A percentile compares a stretch with the other conserved stretches of the same genome.
phyloP scores from a whole-genome alignment of 2,797 vertebrate genomes.

The Loris lydekkerianus region DNA sequence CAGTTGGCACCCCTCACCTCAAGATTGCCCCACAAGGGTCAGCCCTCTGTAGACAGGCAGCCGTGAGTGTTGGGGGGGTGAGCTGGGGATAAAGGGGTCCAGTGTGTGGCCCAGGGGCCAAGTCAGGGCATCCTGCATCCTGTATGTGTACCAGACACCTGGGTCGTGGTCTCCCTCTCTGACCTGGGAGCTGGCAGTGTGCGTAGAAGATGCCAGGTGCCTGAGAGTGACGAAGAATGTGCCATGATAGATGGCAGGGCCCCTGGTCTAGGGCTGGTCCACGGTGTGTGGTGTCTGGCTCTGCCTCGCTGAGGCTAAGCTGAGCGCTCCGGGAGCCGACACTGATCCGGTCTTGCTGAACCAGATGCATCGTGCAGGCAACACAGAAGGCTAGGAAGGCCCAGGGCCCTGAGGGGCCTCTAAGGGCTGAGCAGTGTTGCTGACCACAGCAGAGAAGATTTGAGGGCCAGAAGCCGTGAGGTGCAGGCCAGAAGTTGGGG shows the following conservation, averaged over 20 bases:
- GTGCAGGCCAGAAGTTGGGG: background rate
- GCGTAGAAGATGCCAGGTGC: background rate
- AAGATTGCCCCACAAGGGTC: background rate
- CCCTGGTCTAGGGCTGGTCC: background rate
- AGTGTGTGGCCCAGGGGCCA: background rate
- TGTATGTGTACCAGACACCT: background rate
- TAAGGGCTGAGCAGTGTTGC: background rate
- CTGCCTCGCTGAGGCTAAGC: background rate
- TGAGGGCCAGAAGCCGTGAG: background rate
- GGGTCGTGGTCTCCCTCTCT: accelerated
- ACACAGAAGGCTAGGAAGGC: accelerated
- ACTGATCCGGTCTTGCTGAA: background rate
- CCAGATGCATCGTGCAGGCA: accelerated
- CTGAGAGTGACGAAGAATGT: accelerated
- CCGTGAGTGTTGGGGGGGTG: background rate
- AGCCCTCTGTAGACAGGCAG: background rate
- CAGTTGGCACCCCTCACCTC: no score
- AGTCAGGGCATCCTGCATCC: background rate
- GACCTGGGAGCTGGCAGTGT: background rate
- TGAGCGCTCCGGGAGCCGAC: accelerated
- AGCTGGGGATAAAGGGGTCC: background rate
- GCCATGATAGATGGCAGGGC: background rate
- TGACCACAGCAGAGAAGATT: background rate
- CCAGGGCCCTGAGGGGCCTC: accelerated
- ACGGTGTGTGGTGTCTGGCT: accelerated